Evolutionary conservation across 2,113 vertebrate genomes (phyloP), one percentile per base, ranked within the genome.

Genomic region (Hemiscyllium ocellatum): DNA sequence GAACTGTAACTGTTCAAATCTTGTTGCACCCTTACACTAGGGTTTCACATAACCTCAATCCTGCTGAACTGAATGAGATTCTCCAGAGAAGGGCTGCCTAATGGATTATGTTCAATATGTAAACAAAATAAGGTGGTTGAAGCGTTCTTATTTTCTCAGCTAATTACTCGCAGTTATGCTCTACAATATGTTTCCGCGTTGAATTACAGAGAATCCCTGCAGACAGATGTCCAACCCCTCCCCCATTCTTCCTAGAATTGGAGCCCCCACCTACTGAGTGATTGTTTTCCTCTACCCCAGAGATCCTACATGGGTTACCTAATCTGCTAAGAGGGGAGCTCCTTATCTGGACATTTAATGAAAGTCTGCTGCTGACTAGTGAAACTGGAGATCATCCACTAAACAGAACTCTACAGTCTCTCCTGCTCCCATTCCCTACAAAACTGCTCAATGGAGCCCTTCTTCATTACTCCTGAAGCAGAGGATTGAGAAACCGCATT

Each of bases 111-210:
- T 95, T 37, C 7, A 47, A 95, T 65, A 65, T 66, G 17, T 93
- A 65, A 93, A 93, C 56, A 90, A 33, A 61, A 65, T 90, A 56
- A 90, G 87, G 56, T 29, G 33, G n/a, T 37, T 15, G 61, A 93
- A 66, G n/a, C n/a, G 65, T 66, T 93, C 33, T 93, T 93, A 93
- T 37, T 93, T 93, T 93, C 56, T 66, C 56, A 37, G 87, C 26
- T 61, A 65, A 56, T 90, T 83, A 83, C n/a, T 83, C 52, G 13
- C 52, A 90, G 89, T 37, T 65, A 93, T 66, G 56, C 89, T 93
- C 33, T 24, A 66, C 33, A 65, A 37, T 37, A 20, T 42, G 89
- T n/a, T 66, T 37, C 89, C 61, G n/a, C 20, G 61, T 20, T 66
- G 33, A 61, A 65, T 66, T 91, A 91, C 56, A 91, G 29, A n/a